Conservation (phyloP, 2,797 vertebrate species). For the Lateolabrax maculatus region DNA sequence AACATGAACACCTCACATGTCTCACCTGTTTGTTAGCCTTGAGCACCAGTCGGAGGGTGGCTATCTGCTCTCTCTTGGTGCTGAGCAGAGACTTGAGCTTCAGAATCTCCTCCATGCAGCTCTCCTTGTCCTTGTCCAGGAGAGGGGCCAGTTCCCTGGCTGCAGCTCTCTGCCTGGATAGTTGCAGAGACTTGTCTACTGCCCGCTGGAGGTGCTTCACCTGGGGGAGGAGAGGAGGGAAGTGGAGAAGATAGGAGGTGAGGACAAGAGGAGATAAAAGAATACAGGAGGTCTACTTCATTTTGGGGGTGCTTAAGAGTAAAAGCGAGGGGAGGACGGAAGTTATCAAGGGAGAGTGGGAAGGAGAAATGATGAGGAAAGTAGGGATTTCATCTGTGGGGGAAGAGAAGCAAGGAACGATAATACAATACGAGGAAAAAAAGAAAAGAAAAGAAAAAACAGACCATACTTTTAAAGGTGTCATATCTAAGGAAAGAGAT, state of each 20-base stretch:
- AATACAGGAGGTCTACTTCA: slow-evolving; percentile 85
- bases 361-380: not conserved
- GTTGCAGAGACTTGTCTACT: slow-evolving; percentile 93
- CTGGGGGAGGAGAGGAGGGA: slow-evolving; percentile 43
- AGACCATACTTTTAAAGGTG: not conserved
- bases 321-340: not conserved
- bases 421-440: not conserved
- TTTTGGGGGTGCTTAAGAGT: slow-evolving; percentile 89
- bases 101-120: slow-evolving; percentile 95
- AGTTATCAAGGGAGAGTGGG: not conserved
- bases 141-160: slow-evolving; percentile 92
- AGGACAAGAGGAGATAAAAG: slow-evolving; percentile 53
- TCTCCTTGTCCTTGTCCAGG: slow-evolving; percentile 96
- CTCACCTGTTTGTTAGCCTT: slow-evolving; percentile 98
- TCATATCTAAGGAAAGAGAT: not conserved
- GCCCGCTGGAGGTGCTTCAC: slow-evolving; percentile 97
- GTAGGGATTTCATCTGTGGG: not conserved
- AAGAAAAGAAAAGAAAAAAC: not conserved
- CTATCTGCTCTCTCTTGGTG: slow-evolving; percentile 97
- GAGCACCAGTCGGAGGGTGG: slow-evolving; percentile 93
- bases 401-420: not conserved
- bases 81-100: slow-evolving; percentile 96
- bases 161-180: slow-evolving; percentile 93
- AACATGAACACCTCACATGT: not conserved
- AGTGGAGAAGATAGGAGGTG: not conserved